phyloP scores from a whole-genome alignment of 2,113 vertebrate genomes.

The Rissa tridactyla region DNA sequence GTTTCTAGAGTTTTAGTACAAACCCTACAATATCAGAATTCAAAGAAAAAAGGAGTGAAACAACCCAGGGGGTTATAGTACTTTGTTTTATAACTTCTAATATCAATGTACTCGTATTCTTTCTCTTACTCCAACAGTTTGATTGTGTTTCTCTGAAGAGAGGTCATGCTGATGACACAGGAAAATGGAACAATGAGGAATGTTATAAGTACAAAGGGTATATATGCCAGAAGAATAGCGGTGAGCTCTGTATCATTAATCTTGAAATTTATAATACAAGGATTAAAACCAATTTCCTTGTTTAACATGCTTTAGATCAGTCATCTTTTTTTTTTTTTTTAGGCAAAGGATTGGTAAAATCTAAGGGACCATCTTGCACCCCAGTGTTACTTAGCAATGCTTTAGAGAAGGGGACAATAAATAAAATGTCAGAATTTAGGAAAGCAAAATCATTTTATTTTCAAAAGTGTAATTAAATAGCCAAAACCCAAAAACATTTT shows the following conservation, averaged over 20 bases:
- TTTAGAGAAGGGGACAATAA: background rate
- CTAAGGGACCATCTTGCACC: background rate
- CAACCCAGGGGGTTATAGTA: background rate
- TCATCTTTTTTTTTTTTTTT: background rate
- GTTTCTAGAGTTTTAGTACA: background rate
- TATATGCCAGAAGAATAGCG: constrained; percentile 52
- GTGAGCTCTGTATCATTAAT: background rate
- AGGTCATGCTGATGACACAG: background rate
- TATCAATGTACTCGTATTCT: background rate
- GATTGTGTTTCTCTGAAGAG: constrained; percentile 46
- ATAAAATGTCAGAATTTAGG: background rate
- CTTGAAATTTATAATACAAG: background rate
- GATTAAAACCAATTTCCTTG: background rate
- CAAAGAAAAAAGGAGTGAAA: background rate
- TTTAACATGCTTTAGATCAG: background rate
- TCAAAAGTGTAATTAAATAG: background rate
- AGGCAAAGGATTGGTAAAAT: background rate
- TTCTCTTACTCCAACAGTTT: background rate
- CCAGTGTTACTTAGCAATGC: background rate
- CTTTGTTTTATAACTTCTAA: background rate
- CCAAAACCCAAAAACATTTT: background rate
- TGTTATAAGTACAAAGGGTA: background rate
- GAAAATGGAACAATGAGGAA: background rate
- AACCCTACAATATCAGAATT: background rate
- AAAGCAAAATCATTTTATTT: background rate